A percentile compares a stretch with the other conserved stretches of the same genome.
These are phyloP conservation scores for Labroides dimidiatus DNA, from an alignment of 2,797 vertebrate species.

Conservation along the genomic window DNA sequence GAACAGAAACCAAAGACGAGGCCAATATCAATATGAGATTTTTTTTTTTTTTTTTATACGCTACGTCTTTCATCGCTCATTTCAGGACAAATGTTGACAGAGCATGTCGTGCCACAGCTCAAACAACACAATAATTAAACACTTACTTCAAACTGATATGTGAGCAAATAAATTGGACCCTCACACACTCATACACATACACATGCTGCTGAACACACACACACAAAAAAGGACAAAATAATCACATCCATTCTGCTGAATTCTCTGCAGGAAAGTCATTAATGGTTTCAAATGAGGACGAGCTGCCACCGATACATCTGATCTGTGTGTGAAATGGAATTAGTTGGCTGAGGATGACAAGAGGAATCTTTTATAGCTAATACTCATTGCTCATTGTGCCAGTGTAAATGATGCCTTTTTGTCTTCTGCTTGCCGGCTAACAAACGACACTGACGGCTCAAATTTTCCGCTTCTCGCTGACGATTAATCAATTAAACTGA, in stretches of 20 bases:
- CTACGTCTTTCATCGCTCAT: slow-evolving; percentile 38
- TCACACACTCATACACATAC: background rate
- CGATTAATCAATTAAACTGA: slow-evolving; percentile 51
- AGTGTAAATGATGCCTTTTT: slow-evolving; percentile 56
- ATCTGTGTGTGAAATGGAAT: slow-evolving; percentile 71
- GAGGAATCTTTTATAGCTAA: slow-evolving; percentile 66
- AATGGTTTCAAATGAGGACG: slow-evolving; percentile 71
- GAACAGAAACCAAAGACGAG: slow-evolving; percentile 36
- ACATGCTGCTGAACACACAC: background rate
- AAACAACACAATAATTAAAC: slow-evolving; percentile 63
- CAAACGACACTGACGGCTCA: slow-evolving; percentile 55
- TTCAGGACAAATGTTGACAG: slow-evolving; percentile 52
- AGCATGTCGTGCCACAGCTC: slow-evolving; percentile 18
- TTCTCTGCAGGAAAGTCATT: slow-evolving; percentile 70
- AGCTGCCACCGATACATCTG: slow-evolving; percentile 64
- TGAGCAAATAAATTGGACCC: slow-evolving; percentile 51
- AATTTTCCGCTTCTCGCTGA: slow-evolving; percentile 49
- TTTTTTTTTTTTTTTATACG: no score
- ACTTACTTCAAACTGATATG: slow-evolving; percentile 58
- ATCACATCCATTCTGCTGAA: slow-evolving; percentile 57
- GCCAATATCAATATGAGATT: slow-evolving; percentile 42
- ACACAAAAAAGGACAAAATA: slow-evolving; percentile 53
- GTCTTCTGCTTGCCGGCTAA: slow-evolving; percentile 53
- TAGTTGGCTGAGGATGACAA: slow-evolving; percentile 72
- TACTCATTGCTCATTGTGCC: slow-evolving; percentile 66